Conservation (phyloP, 1,140 invertebrate genomes). For the Anoplolepis gracilipes region DNA sequence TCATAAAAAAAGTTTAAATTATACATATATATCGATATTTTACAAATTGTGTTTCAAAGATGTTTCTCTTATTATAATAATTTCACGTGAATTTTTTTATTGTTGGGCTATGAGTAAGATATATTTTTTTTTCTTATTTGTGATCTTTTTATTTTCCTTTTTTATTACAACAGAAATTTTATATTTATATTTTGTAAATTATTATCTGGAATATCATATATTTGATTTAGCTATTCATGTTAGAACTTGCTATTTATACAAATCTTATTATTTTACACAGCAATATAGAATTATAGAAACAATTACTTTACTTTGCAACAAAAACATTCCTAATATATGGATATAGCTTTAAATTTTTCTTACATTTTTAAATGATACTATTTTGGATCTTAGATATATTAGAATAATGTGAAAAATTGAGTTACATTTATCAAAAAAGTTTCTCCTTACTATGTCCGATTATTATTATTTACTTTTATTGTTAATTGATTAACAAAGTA, state of each 20-base stretch:
- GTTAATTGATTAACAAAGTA: constrained; percentile 29
- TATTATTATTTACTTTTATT: not conserved
- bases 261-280: not conserved
- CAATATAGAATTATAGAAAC: constrained; percentile 29
- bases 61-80: constrained; percentile 17
- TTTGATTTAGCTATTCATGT: constrained; percentile 40
- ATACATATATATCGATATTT: constrained; percentile 46
- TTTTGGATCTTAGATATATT: not conserved
- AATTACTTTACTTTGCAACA: constrained; percentile 26
- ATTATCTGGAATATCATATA: constrained; percentile 33
- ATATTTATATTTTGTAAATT: constrained; percentile 52
- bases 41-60: not conserved
- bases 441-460: not conserved
- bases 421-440: constrained; percentile 6
- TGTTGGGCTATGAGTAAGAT: constrained; percentile 52
- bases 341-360: constrained; percentile 40
- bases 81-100: constrained; percentile 53
- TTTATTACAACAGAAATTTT: constrained; percentile 29
- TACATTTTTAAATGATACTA: constrained; percentile 13
- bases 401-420: not conserved
- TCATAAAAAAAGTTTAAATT: constrained; percentile 37
- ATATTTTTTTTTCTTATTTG: constrained; percentile 26
- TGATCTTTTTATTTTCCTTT: constrained; percentile 48
- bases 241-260: constrained; percentile 29
- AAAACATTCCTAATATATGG: constrained; percentile 48